Evolutionary conservation across 2,113 vertebrate genomes (phyloP).

Genomic region (Malurus melanocephalus): DNA sequence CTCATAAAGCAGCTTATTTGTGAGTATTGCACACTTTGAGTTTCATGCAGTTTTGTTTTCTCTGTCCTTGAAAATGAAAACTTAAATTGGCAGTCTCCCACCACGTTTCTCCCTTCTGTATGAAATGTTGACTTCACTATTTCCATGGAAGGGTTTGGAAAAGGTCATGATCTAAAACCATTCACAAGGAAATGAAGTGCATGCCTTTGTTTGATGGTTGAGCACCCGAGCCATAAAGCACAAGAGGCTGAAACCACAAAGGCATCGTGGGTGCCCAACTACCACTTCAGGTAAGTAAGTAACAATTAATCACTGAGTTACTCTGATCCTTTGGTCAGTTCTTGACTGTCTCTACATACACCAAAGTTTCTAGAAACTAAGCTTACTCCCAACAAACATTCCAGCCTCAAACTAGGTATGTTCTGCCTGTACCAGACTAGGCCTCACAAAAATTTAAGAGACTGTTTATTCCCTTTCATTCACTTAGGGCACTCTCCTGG

Average conservation of each 20-base stretch:
- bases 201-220: neutral
- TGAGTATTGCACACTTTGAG: neutral
- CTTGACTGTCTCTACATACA: neutral
- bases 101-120: neutral
- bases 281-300: neutral
- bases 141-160: neutral
- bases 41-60: neutral
- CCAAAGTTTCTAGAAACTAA: neutral
- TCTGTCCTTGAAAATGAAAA: neutral
- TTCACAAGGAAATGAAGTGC: neutral
- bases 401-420: neutral
- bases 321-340: neutral
- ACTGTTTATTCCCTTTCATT: neutral
- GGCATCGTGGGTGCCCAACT: neutral
- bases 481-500: neutral
- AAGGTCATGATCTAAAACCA: neutral
- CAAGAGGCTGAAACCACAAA: neutral
- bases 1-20: neutral
- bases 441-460: neutral
- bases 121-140: neutral
- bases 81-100: neutral
- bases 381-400: neutral
- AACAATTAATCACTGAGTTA: neutral
- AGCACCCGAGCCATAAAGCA: neutral
- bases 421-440: neutral